These are phyloP conservation scores for Oreotrochilus melanogaster DNA, from an alignment of 2,113 vertebrate species.

Conservation along the genomic window DNA sequence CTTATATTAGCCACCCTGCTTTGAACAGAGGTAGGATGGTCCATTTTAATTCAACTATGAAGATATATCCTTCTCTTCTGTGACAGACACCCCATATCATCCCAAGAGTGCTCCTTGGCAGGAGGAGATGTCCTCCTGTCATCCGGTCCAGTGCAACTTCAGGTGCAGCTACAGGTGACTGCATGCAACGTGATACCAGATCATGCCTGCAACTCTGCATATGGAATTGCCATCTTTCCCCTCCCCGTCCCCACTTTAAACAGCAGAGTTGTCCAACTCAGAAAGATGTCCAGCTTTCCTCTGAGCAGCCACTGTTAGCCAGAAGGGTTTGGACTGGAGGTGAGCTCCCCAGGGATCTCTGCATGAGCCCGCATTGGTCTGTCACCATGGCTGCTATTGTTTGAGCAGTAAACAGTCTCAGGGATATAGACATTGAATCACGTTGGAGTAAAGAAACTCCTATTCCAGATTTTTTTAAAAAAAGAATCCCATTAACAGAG, in stretches of 20 bases:
- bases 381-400: background rate
- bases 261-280: background rate
- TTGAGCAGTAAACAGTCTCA: background rate
- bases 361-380: accelerated
- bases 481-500: background rate
- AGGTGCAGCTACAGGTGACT: background rate
- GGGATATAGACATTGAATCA: background rate
- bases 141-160: background rate
- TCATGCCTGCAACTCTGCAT: background rate
- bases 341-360: accelerated
- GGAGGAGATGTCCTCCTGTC: background rate
- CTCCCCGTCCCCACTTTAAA: background rate
- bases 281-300: background rate
- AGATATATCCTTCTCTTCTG: background rate
- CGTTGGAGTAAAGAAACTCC: accelerated
- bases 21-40: background rate
- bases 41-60: background rate
- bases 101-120: background rate
- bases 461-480: background rate
- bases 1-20: background rate
- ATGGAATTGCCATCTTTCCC: background rate
- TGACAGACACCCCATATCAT: background rate
- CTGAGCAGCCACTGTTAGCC: accelerated
- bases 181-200: accelerated
- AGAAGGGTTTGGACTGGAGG: background rate